Evolutionary conservation across 2,888 invertebrate species (phyloP), one percentile per base, ranked within the genome.

Genomic region (Erebia palarica): DNA sequence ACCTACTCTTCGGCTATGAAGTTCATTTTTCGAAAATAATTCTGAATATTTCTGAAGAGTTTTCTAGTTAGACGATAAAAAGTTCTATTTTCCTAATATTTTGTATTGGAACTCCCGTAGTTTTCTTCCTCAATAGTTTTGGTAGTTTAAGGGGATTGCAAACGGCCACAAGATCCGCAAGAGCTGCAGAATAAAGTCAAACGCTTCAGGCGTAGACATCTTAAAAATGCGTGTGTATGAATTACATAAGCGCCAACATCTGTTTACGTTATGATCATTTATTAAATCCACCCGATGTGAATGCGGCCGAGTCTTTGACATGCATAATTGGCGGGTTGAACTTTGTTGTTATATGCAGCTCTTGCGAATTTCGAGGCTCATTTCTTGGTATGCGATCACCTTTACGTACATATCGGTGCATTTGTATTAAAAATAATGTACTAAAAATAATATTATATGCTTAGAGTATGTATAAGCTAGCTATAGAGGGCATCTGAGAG

Each of bases 41-140:
- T 72, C 80, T 82, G 79, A 81, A 85, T 82, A 81, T 90, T 90
- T 90, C 88, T 86, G 86, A 90, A 81, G 85, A 78, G 77, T 88
- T 88, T 87, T 86, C 87, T 85, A 85, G 68, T 84, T 90, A 88
- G 86, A 83, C 81, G 79, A 88, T 81, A 83, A 86, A 84, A 85
- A 86, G 85, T 82, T 84, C 87, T 92, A 92, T 92, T 92, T 91
- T 91, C 91, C 90, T 91, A 91, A 91, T 89, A 80, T 89, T 90
- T 92, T 90, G 82, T 89, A 89, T 86, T 88, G 82, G 84, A 58
- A 84, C 79, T 86, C 86, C 88, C 71, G 85, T 90, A 90, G 90
- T 79, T 83, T 84, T 80, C 87, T 87, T 84, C 86, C 85, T 87
- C 86, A 85, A 90, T 90, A 90, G 86, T 88, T 89, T 36, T 86